Evolutionary conservation across 2,797 vertebrate species (phyloP).

Genomic region (Alfaro cultratus): DNA sequence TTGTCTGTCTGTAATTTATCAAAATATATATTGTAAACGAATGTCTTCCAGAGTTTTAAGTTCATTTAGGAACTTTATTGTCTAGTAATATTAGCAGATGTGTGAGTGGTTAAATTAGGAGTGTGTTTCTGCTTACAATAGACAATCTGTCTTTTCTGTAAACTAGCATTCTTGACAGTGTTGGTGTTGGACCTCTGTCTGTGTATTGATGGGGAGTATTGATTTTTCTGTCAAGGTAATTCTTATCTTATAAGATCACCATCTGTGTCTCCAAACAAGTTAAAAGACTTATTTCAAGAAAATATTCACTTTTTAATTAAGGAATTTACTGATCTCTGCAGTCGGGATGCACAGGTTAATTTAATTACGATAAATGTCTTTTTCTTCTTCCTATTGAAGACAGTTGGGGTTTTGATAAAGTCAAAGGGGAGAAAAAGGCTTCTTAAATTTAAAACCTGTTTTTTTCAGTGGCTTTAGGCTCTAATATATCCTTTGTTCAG

Average conservation of each 20-base stretch:
- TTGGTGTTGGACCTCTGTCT: not conserved
- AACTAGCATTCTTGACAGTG: not conserved
- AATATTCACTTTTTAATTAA: not conserved
- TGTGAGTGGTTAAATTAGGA: not conserved
- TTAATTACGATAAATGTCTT: not conserved
- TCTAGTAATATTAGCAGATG: not conserved
- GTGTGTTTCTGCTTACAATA: not conserved
- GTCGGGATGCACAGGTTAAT: not conserved
- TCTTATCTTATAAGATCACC: conserved; percentile 40
- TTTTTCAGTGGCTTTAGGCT: conserved; percentile 6
- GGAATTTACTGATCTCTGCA: not conserved
- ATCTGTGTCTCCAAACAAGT: conserved; percentile 33
- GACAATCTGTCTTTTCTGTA: not conserved
- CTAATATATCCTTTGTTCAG: not conserved
- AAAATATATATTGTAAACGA: not conserved
- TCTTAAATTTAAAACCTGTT: conserved; percentile 2
- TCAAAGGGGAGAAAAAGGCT: not conserved
- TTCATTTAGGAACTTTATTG: not conserved
- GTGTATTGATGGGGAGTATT: conserved; percentile 45
- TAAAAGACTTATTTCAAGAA: conserved; percentile 26
- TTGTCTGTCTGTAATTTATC: not conserved
- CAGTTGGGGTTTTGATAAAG: conserved; percentile 1
- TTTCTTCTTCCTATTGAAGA: not conserved
- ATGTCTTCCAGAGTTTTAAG: not conserved
- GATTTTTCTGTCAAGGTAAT: conserved; percentile 52